These are phyloP conservation scores for Drosophila niveifrons DNA, from an alignment of 2,888 invertebrate genomes.

Conservation along the genomic window DNA sequence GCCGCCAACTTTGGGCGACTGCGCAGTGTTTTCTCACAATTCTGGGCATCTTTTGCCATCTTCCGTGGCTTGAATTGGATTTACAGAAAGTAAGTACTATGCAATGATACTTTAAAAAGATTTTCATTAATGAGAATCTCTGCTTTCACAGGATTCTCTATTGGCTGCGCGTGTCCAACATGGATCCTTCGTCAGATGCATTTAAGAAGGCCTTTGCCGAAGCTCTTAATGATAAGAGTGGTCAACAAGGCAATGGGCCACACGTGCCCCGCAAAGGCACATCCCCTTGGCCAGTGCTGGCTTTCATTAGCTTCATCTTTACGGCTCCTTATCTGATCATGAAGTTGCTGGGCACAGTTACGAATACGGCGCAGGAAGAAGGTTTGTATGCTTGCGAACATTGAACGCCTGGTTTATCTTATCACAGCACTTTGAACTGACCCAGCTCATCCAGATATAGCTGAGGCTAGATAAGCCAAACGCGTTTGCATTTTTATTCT, in stretches of 20 bases:
- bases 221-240: constrained; percentile 80
- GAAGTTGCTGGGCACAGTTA: constrained; percentile 89
- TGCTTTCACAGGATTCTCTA: constrained; percentile 78
- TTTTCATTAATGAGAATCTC: background rate
- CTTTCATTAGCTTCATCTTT: constrained; percentile 95
- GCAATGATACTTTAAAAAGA: background rate
- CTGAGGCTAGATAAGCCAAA: constrained; percentile 53
- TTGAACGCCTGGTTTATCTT: constrained; percentile 60
- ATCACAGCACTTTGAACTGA: constrained; percentile 65
- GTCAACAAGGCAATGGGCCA: constrained; percentile 64
- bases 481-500: constrained; percentile 13
- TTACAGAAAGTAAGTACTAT: constrained; percentile 87
- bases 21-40: constrained; percentile 92
- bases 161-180: constrained; percentile 83
- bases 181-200: constrained; percentile 83
- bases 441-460: constrained; percentile 49
- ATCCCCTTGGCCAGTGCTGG: constrained; percentile 94
- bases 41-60: constrained; percentile 95
- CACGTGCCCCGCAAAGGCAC: constrained; percentile 83
- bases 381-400: constrained; percentile 84
- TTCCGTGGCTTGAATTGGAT: constrained; percentile 93
- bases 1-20: constrained; percentile 97
- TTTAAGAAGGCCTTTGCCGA: constrained; percentile 86
- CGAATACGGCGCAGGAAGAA: constrained; percentile 87
- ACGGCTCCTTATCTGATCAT: constrained; percentile 97